A percentile compares a stretch with the other conserved stretches of the same genome.
phyloP scores from a whole-genome alignment of 2,888 invertebrate species.

The Julus scandinavius region DNA sequence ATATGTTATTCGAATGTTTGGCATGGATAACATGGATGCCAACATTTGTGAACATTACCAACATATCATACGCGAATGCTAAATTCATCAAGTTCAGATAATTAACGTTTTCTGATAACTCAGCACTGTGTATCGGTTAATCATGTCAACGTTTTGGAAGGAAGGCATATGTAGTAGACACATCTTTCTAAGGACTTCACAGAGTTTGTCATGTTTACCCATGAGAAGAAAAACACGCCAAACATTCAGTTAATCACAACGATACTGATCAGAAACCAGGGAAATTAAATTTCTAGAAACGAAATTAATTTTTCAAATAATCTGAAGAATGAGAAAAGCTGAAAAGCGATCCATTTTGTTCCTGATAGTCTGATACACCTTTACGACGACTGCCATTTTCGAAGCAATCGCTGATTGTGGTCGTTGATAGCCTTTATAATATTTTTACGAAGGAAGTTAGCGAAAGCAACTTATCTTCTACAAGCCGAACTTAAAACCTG shows the following conservation, averaged over 20 bases:
- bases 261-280: slow-evolving; percentile 11
- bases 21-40: too few species aligned
- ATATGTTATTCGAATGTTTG: too few species aligned
- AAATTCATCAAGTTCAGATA: too few species aligned
- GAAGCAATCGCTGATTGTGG: neutral
- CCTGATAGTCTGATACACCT: neutral
- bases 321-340: neutral
- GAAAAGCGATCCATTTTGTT: neutral
- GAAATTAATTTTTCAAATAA: slow-evolving; percentile 28
- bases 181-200: too few species aligned
- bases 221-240: neutral
- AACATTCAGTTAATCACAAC: neutral
- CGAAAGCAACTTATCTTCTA: neutral
- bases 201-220: neutral
- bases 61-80: too few species aligned
- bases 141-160: too few species aligned
- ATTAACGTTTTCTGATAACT: too few species aligned
- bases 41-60: too few species aligned
- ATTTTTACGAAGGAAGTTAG: slow-evolving; percentile 19
- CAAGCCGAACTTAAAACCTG: neutral
- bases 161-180: too few species aligned
- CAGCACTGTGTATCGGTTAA: too few species aligned
- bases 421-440: neutral
- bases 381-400: neutral
- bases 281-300: slow-evolving; percentile 23